Conservation (phyloP, 2,797 vertebrate species). For the Taenioides sp. region DNA sequence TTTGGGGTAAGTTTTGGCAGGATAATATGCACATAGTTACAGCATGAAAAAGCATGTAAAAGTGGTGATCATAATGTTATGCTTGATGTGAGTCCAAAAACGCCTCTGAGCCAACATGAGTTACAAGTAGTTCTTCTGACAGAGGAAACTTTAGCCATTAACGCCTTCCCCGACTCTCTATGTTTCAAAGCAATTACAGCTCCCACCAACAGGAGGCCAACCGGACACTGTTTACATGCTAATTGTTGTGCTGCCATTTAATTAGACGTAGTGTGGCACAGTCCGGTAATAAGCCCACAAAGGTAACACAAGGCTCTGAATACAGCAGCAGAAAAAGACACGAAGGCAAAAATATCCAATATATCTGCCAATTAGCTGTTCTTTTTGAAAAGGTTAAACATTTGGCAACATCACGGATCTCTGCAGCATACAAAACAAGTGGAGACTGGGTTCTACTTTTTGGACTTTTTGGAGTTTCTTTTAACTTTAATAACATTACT, state of each 20-base stretch:
- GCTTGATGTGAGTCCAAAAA: background rate
- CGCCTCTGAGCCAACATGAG: background rate
- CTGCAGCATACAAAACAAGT: constrained; percentile 52
- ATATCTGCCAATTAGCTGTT: constrained; percentile 65
- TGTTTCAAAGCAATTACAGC: constrained; percentile 32
- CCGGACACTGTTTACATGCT: constrained; percentile 47
- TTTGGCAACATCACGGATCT: constrained; percentile 53
- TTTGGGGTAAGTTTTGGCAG: no score
- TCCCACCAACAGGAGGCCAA: constrained; percentile 31
- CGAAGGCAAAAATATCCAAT: constrained; percentile 30
- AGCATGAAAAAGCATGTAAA: no score
- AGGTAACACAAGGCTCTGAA: constrained; percentile 60
- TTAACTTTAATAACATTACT: background rate
- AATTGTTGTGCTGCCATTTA: constrained; percentile 60
- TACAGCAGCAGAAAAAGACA: constrained; percentile 43
- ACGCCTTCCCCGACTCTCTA: constrained; percentile 34
- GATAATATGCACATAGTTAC: no score
- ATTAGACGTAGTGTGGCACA: constrained; percentile 59
- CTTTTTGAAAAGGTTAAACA: constrained; percentile 62
- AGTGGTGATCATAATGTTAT: background rate
- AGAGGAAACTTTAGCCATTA: constrained; percentile 30
- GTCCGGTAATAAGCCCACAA: constrained; percentile 59
- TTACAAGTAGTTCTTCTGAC: constrained; percentile 13
- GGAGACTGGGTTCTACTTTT: constrained; percentile 22
- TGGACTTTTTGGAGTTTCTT: constrained; percentile 2